Evolutionary conservation across 2,797 vertebrate genomes (phyloP).

Genomic region (Schizopygopsis malacanthus): DNA sequence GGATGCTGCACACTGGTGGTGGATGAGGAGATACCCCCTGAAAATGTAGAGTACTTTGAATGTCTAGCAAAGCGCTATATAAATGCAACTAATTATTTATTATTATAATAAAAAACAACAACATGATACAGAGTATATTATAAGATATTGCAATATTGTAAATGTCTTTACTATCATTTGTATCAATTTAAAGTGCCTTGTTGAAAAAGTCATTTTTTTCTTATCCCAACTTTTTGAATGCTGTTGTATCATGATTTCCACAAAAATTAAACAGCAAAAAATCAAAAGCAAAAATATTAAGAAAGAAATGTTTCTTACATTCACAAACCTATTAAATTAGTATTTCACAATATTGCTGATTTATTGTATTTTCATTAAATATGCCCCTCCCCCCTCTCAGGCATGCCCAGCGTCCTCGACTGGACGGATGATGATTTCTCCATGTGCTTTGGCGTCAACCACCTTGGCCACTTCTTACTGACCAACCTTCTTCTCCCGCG

Average conservation of each 20-base stretch:
- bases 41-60: too few species aligned
- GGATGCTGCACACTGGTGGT: too few species aligned
- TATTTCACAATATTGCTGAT: neutral
- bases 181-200: neutral
- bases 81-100: too few species aligned
- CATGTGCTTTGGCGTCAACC: slow-evolving; percentile 85
- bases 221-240: too few species aligned
- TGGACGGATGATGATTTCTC: slow-evolving; percentile 85
- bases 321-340: neutral
- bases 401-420: slow-evolving; percentile 80
- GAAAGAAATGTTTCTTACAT: neutral
- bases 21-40: too few species aligned
- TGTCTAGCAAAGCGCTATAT: too few species aligned
- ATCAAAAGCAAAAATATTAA: neutral
- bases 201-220: too few species aligned
- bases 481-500: slow-evolving; percentile 80
- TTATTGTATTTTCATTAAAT: neutral
- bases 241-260: neutral
- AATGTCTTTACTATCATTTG: neutral
- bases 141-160: neutral
- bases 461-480: slow-evolving; percentile 84
- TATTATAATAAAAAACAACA: neutral
- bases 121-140: neutral
- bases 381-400: slow-evolving; percentile 57
- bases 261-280: neutral